phyloP scores from a whole-genome alignment of 2,888 invertebrate genomes.

The Psococerastis gibbosa region DNA sequence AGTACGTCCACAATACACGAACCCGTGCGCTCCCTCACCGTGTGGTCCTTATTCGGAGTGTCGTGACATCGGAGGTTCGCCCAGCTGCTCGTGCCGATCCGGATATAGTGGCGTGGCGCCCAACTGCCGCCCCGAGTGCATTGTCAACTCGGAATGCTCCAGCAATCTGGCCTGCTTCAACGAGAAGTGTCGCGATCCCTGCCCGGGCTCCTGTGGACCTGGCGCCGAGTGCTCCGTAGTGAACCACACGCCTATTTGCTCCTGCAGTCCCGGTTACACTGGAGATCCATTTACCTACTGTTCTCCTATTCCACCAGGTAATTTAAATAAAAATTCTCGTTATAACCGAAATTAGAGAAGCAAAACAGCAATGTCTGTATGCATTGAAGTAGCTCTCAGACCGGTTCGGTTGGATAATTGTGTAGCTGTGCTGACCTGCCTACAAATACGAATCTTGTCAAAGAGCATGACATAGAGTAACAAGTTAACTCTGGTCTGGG shows the following conservation, averaged over 20 bases:
- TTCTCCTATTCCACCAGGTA: constrained; percentile 15
- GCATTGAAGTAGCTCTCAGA: no score
- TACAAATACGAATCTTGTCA: no score
- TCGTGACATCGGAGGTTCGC: constrained; percentile 36
- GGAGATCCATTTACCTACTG: constrained; percentile 23
- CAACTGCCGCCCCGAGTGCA: constrained; percentile 56
- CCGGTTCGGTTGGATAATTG: no score
- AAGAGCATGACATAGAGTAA: no score
- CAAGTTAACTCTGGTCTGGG: no score
- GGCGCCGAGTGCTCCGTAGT: constrained; percentile 33
- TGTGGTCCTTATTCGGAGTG: constrained; percentile 55
- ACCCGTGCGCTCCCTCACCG: constrained; percentile 53
- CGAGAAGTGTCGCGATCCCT: constrained; percentile 36
- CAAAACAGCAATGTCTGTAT: no score
- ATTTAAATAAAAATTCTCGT: no score
- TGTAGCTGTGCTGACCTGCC: no score
- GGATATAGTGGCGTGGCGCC: constrained; percentile 50
- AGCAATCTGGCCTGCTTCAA: constrained; percentile 32
- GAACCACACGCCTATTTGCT: constrained; percentile 52
- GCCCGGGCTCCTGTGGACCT: constrained; percentile 33
- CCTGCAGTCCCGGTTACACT: constrained; percentile 38
- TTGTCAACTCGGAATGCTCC: constrained; percentile 45
- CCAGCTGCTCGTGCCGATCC: constrained; percentile 42
- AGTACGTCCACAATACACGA: constrained; percentile 24
- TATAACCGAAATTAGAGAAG: no score